A percentile compares a stretch with the other conserved stretches of the same genome.
Conservation (phyloP, 2,113 vertebrate genomes). For the Chascanopsetta lugubris region DNA sequence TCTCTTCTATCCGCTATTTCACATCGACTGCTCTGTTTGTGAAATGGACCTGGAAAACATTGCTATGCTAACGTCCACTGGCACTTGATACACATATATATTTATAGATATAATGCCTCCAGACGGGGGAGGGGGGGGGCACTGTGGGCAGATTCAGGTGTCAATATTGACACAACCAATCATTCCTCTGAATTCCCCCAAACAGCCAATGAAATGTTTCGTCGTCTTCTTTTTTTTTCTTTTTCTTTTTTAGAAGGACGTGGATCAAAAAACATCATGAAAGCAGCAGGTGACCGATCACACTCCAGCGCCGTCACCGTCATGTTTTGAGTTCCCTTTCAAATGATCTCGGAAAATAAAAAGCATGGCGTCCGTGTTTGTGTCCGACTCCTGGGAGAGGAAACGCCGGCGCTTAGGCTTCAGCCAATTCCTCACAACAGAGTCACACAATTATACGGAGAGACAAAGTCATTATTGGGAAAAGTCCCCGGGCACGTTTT, state of each 20-base stretch:
- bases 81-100: conserved; percentile 37
- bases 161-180: conserved; percentile 30
- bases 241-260: conserved; percentile 1
- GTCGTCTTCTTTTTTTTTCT: too few relatives aligned
- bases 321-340: conserved; percentile 67
- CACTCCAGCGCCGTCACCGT: conserved; percentile 51
- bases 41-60: conserved; percentile 41
- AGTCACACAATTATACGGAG: conserved; percentile 45
- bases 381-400: conserved; percentile 55
- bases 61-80: conserved; percentile 11
- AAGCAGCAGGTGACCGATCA: conserved; percentile 68
- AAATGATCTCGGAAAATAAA: conserved; percentile 44
- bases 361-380: conserved; percentile 48
- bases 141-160: conserved; percentile 24
- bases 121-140: conserved; percentile 31
- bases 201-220: conserved; percentile 35
- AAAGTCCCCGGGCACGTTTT: conserved; percentile 29
- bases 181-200: conserved; percentile 30
- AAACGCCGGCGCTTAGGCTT: conserved; percentile 25
- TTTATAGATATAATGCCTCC: conserved; percentile 24
- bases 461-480: conserved; percentile 41
- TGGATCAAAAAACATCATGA: conserved; percentile 26
- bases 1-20: conserved; percentile 44
- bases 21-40: conserved; percentile 46
- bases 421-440: conserved; percentile 26